Evolutionary conservation across 1,140 invertebrate genomes (phyloP).

Genomic region (Battus philenor): DNA sequence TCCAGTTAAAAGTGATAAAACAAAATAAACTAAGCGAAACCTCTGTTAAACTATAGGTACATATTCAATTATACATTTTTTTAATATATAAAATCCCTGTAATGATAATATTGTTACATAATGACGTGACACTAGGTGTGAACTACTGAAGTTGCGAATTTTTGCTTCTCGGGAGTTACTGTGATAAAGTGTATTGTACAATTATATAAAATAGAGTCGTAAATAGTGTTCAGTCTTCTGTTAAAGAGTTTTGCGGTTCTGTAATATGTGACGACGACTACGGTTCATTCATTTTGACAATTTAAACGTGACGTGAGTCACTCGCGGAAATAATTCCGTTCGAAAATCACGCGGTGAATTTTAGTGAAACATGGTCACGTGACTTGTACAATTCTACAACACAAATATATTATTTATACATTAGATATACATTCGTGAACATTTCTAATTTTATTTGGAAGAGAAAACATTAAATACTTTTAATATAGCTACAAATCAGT

Average conservation of each 20-base stretch:
- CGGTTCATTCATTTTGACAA: slow-evolving; percentile 28
- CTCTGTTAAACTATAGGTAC: slow-evolving; percentile 67
- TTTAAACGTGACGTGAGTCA: slow-evolving; percentile 19
- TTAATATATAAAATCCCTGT: slow-evolving; percentile 75
- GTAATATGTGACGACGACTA: slow-evolving; percentile 42
- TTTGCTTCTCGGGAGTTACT: slow-evolving; percentile 41
- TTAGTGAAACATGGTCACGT: neutral
- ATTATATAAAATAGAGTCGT: slow-evolving; percentile 73
- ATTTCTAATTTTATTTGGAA: slow-evolving; percentile 19
- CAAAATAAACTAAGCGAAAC: slow-evolving; percentile 50
- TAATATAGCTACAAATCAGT: slow-evolving; percentile 34
- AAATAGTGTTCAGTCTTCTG: slow-evolving; percentile 75
- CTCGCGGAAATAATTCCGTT: slow-evolving; percentile 21
- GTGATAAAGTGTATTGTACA: slow-evolving; percentile 64
- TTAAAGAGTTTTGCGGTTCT: slow-evolving; percentile 58
- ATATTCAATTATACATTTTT: slow-evolving; percentile 66
- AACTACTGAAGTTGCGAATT: slow-evolving; percentile 36
- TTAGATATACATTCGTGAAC: slow-evolving; percentile 18
- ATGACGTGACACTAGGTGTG: slow-evolving; percentile 63
- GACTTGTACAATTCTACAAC: slow-evolving; percentile 14
- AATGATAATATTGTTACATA: slow-evolving; percentile 72
- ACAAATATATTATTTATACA: slow-evolving; percentile 8
- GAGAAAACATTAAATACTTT: slow-evolving; percentile 17
- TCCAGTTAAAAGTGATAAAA: slow-evolving; percentile 42
- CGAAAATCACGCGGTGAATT: slow-evolving; percentile 3